Percentiles rank a stretch among this genome's conserved stretches.
Conservation (phyloP, 23 tunicate species). For the Trididemnum clinides region DNA sequence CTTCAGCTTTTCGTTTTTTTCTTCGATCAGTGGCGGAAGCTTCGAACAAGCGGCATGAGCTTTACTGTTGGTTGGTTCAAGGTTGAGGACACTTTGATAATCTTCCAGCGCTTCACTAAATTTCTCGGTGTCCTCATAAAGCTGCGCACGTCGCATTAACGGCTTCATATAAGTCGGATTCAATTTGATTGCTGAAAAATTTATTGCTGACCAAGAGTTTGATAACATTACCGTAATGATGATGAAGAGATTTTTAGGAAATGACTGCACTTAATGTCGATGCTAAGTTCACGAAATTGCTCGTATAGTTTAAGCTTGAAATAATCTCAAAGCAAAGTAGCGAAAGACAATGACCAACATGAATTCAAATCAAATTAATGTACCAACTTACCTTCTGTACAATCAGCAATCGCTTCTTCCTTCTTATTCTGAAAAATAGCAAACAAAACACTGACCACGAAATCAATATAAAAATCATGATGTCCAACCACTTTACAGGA, state of each 20-base stretch:
- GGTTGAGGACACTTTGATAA: conserved; percentile 46
- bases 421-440: conserved; percentile 29
- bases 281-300: not conserved
- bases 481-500: too few species aligned
- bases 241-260: too few species aligned
- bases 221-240: too few species aligned
- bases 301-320: not conserved
- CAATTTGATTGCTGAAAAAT: conserved; percentile 51
- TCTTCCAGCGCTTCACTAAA: conserved; percentile 68
- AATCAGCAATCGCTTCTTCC: conserved; percentile 58
- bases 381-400: conserved; percentile 58
- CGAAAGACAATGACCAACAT: not conserved
- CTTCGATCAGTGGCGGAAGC: conserved; percentile 58
- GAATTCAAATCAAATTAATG: too few species aligned
- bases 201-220: too few species aligned
- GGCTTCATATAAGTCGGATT: conserved; percentile 66
- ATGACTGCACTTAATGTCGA: too few species aligned
- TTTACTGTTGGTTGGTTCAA: conserved; percentile 48
- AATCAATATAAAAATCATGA: too few species aligned
- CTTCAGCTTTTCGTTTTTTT: conserved; percentile 82
- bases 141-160: conserved; percentile 68
- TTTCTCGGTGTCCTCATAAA: conserved; percentile 73
- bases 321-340: not conserved
- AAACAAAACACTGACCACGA: too few species aligned
- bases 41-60: conserved; percentile 62